Evolutionary conservation across 2,797 vertebrate genomes (phyloP), one percentile per base, ranked within the genome.

Genomic region (Platalea minor): DNA sequence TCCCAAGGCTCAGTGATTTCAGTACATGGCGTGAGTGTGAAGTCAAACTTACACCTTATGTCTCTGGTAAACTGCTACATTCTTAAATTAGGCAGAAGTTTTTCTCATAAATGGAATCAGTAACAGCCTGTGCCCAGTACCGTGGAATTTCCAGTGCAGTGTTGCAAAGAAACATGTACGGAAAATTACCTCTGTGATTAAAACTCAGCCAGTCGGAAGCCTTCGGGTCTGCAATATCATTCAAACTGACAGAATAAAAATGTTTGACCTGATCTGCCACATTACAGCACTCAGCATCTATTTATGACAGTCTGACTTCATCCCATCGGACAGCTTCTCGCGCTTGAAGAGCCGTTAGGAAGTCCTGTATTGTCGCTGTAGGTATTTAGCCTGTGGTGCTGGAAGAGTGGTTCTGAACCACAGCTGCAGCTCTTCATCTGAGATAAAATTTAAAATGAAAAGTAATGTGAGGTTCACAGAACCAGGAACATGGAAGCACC

Each of bases 241-340:
- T 91, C 79, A 91, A 94, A 95, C 35, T 94, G 95, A 97, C 95
- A 92, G 93, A 81, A 96, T 88, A 82, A 93, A 96, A 97, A 93
- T 96, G 87, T 97, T 97, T 96, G 97, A 97, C 95, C 91, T 95
- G 91, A 82, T 96, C 91, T 96, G 96, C 93, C 97, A 94, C 80
- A 95, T 96, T 91, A 68, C 64, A 92, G 74, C 64, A 70, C 63
- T 91, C 59, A 53, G 19, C 31, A 63, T 84, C 80, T 81, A 73
- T 95, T 96, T 94, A 84, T 86, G 78, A 91, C 75, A 64, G 54
- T 63, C 78, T 96, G 92, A 96, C 46, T 95, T 91, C 95, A 95
- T 97, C 63, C 63, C 46, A 26, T 61, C 1, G 2, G 94, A 74
- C 59, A 65, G 86, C 29, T 89, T 75, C 86, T 88, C 15, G 4